These are phyloP conservation scores for Molorchus minor DNA, from an alignment of 2,888 invertebrate species.

Conservation along the genomic window DNA sequence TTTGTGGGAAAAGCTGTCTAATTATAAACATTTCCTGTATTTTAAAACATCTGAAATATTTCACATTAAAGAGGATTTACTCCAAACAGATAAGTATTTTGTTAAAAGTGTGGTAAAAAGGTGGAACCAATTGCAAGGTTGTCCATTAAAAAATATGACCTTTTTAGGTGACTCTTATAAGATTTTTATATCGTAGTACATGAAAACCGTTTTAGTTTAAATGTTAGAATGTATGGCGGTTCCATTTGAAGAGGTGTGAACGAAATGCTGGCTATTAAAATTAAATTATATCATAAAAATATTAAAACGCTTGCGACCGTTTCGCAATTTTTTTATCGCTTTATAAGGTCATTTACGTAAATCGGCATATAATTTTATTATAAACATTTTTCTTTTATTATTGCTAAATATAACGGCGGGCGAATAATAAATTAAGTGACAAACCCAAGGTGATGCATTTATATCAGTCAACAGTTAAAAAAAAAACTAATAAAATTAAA, in stretches of 20 bases:
- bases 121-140: slow-evolving; percentile 3
- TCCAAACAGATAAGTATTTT: too few relatives aligned
- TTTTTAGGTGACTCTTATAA: slow-evolving; percentile 1
- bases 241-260: slow-evolving; percentile 6
- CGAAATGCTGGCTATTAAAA: not conserved
- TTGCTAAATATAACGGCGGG: not conserved
- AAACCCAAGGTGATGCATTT: not conserved
- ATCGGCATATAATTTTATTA: not conserved
- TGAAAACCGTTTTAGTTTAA: slow-evolving; percentile 3
- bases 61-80: too few relatives aligned
- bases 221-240: slow-evolving; percentile 3
- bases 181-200: slow-evolving; percentile 1
- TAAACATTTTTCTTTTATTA: too few relatives aligned
- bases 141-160: slow-evolving; percentile 6
- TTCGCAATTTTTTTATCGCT: not conserved
- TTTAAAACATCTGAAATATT: too few relatives aligned
- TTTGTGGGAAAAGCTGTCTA: too few relatives aligned
- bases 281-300: not conserved
- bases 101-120: slow-evolving; percentile 5
- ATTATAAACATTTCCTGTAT: too few relatives aligned
- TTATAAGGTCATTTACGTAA: not conserved
- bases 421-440: not conserved
- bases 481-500: too few relatives aligned
- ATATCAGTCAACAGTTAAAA: too few relatives aligned
- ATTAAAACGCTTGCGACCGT: not conserved